Base-by-base conservation (phyloP, 2,113 vertebrate genomes). In the Mohoua ochrocephala region DNA sequence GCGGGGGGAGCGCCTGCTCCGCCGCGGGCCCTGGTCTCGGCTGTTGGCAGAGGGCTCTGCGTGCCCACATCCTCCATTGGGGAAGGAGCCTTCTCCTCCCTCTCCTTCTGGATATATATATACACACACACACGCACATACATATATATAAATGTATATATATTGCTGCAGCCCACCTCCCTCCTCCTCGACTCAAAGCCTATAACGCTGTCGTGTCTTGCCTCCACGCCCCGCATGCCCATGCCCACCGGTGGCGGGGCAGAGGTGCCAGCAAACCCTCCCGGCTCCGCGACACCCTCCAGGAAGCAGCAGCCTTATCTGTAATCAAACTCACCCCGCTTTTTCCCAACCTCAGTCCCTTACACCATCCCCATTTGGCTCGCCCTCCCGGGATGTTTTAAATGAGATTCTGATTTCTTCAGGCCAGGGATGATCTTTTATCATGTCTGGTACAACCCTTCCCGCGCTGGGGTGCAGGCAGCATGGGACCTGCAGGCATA, bases 371-470 rank as follows among this genome's bases (percentile, higher is more conserved):
- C 52, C 84, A 54, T 91, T 86, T 87, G 84, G 21, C 75, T 90
- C 4, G 1, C 78, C 85, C 94, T 96, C 92, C 74, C 35, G 90
- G 69, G 88, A 82, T 73, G 87, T 56, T 83, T 73, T 71, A 87
- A 91, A 91, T 90, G 70, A 94, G 82, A 64, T 85, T 88, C 78
- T 90, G 83, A 91, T 91, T 95, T 96, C 88, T 83, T 79, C 82
- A 65, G 91, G 94, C 57, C 92, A 61, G 65, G 78, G 74, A 76
- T 54, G 69, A 54, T 83, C 60, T 87, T 82, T 89, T 90, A 91
- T 89, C 85, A 44, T 4, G 53, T 68, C 74, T 89, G 1, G 6
- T 64, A 73, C 53, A 71, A 60, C 23, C 6, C 82, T 76, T 71
- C 28, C 61, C 14, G 3, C 7, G 3, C 57, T 35, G 45, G 65